Evolutionary conservation across 2,797 vertebrate genomes (phyloP), one percentile per base, ranked within the genome.

Genomic region (Hippocampus kuda): DNA sequence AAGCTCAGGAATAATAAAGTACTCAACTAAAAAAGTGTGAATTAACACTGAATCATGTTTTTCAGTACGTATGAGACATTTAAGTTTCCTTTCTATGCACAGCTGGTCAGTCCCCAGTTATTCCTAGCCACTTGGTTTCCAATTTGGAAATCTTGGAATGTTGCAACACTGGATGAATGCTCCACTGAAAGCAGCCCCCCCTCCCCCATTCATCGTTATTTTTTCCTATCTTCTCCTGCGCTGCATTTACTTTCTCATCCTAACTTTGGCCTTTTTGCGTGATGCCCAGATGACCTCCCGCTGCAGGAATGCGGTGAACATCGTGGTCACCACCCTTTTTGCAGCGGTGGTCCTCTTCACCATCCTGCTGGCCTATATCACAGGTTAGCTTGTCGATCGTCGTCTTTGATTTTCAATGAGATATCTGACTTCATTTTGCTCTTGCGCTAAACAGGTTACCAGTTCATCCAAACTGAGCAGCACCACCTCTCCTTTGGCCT

Each of bases 401-500:
- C 26, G 8, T 66, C 0, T 53, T 26, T 26, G 22, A 30, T 65
- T 34, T 48, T 62, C 9, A 5, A 13, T 11, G 27, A 15, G 26
- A 34, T 6, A 26, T 30, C 27, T 49, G 68, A 63, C 26, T 49
- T 24, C 6, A 3, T 6, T 74, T n/a, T 63, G 20, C 68, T 66
- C 41, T 15, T 41, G 22, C n/a, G 20, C 38, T 42, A 8, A 18
- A 2, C 67, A 88, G 96, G 97, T 60, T 99, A 98, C 89, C 96
- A 99, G 89, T 98, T 99, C 86, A 97, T 98, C 86, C 95, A 95
- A 88, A 98, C 96, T 0, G 95, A 99, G 85, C 94, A 95, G 87
- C 96, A 99, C 89, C 94, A 98, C 89, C 93, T 99, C 64, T 99
- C 97, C 70, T 99, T 99, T 0, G 97, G 97, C 67, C 92, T 99